Base-by-base conservation (phyloP, 2,797 vertebrate genomes). In the Hydrolagus colliei region DNA sequence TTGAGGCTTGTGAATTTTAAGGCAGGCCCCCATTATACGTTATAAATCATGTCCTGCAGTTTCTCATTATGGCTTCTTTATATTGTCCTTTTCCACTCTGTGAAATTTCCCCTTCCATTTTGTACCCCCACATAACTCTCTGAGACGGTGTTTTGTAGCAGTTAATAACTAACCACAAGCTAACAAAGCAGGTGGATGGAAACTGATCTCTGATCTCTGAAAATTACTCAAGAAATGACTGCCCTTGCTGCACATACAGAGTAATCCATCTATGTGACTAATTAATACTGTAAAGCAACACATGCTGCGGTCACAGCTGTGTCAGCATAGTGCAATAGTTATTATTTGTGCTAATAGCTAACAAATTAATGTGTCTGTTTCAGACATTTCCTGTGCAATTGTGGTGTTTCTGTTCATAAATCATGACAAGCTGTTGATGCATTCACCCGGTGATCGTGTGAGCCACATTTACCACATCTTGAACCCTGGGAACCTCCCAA, bases 301-400 rank as follows among this genome's bases (percentile, higher is more conserved):
- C 77, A 65, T 14, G 77, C 62, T 77, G 75, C 9, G 75, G 75
- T 77, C 75, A 77, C 20, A 59, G 41, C 41, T 59, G 20, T 63
- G n/a, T 27, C 62, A 65, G 22, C 62, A 65, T 14, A 80, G 62
- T 65, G 77, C 77, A 80, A 62, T 27, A 63, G 77, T 80, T 80
- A 80, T 80, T 80, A 80, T 62, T 63, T 80, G 62, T 80, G 62
- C 63, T 65, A 13, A 14, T 80, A 62, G 77, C 22, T 65, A 80
- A 80, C 62, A 80, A 80, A 80, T 80, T 80, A 62, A 52, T 52
- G 6, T 6, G 41, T 52, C 41, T 52, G 41, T 52, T 52, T 6
- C 41, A 52, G 41, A 52, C 41, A 52, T 52, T 52, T 52, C 41
- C 41, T 52, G 41, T 6, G 6, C 41, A 52, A 52, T 52, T 52